Base-by-base conservation (phyloP, 2,797 vertebrate species). In the Urosaurus nigricauda region DNA sequence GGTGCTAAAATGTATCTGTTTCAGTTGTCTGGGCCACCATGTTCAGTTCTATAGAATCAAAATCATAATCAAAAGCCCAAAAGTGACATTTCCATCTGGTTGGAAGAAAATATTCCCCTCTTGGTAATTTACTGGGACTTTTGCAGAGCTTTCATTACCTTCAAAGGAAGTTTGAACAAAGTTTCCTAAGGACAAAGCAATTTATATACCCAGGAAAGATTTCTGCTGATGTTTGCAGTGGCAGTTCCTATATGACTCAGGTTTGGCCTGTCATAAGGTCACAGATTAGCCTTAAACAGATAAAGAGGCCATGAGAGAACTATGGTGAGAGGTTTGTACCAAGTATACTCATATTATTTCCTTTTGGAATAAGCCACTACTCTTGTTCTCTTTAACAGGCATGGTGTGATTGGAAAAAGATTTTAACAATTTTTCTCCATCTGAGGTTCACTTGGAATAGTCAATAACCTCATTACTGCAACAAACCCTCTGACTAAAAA, bases 281-380 rank as follows among this genome's bases (percentile, higher is more conserved):
- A 17, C 4, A 12, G n/a, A 53, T 53, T 86, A 58, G 60, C 80
- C 40, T 81, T 73, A 83, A 79, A 51, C 74, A 60, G 60, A 83
- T 71, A 84, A 79, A 87, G 89, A 73, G 37, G 85, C 53, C 80
- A 73, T 51, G 40, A 90, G 24, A 71, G n/a, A 35, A 17, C 74
- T 60, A 60, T 71, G 63, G 81, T 79, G 81, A 79, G 37, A 83
- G 29, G 35, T 35, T 43, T 14, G 37, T 17, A 83, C 0, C 1
- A 16, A 14, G 37, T 11, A 47, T 9, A 21, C 16, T 83, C 14
- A 71, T 32, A 68, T 29, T 79, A 21, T 43, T 51, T 53, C 6
- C 14, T 83, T 84, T 29, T 3, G 26, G 63, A 87, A 73, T 70
- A 84, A 70, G 65, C 24, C 2, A 8, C 17, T 1, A 51, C 53